Percentiles rank a stretch among this genome's conserved stretches.
phyloP scores from a whole-genome alignment of 2,888 invertebrate species.

The Mycogona germanica region DNA sequence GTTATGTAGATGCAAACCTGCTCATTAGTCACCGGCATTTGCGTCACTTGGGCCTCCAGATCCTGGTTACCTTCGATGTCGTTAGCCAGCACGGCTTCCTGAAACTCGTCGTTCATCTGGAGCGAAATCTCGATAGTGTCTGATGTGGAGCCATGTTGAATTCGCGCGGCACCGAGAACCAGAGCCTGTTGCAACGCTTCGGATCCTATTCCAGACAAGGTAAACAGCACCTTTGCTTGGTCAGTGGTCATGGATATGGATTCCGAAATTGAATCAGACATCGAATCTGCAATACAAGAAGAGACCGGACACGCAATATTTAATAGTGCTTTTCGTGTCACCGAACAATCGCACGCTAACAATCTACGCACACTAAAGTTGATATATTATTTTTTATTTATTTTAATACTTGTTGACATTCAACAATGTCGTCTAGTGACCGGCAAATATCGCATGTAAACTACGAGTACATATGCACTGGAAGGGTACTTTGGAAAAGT shows the following conservation, averaged over 20 bases:
- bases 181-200: slow-evolving; percentile 19
- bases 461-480: no score
- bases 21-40: slow-evolving; percentile 1
- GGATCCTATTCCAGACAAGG: slow-evolving; percentile 19
- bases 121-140: slow-evolving; percentile 20
- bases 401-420: no score
- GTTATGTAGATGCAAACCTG: no score
- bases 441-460: no score
- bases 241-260: background rate
- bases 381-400: no score
- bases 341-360: no score
- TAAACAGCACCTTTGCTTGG: slow-evolving; percentile 19
- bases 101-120: slow-evolving; percentile 1
- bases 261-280: background rate
- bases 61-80: slow-evolving; percentile 1
- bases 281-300: background rate
- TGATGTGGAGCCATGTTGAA: slow-evolving; percentile 17
- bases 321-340: background rate
- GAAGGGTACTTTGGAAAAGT: no score
- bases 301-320: background rate
- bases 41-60: slow-evolving; percentile 3
- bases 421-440: no score
- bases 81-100: background rate
- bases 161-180: slow-evolving; percentile 17
- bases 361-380: no score